Percentiles rank a stretch among this genome's conserved stretches.
Evolutionary conservation across 2,888 invertebrate species (phyloP).

Genomic region (Gibbula magus): DNA sequence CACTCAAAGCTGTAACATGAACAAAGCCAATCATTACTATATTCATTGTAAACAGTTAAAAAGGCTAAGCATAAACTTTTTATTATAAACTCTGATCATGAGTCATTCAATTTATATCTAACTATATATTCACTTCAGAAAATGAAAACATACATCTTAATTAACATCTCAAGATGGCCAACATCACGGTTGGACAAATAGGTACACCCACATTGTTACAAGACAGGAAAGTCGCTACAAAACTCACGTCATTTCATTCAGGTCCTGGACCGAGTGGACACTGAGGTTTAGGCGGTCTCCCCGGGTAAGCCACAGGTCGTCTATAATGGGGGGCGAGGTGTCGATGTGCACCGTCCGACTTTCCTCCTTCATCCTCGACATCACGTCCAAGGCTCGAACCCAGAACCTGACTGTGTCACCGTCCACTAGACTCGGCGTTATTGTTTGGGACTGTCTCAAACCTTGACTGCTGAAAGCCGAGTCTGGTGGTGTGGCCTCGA

Average conservation of each 20-base stretch:
- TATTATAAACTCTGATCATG: too few relatives aligned
- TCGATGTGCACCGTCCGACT: constrained; percentile 37
- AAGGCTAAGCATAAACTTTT: too few relatives aligned
- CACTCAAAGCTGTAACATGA: constrained; percentile 46
- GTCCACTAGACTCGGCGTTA: constrained; percentile 30
- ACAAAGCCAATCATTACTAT: too few relatives aligned
- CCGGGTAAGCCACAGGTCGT: constrained; percentile 43
- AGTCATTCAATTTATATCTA: too few relatives aligned
- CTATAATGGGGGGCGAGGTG: constrained; percentile 43
- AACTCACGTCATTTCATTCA: constrained; percentile 38
- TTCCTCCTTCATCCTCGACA: constrained; percentile 36
- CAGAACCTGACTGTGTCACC: constrained; percentile 42
- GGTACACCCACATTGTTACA: too few relatives aligned
- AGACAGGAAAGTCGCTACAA: too few relatives aligned
- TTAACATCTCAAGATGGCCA: too few relatives aligned
- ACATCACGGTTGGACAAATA: too few relatives aligned
- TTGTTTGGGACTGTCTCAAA: constrained; percentile 20
- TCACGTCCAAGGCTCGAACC: constrained; percentile 40
- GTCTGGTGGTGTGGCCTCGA: neutral
- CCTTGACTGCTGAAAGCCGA: neutral
- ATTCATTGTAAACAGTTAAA: too few relatives aligned
- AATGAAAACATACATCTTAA: too few relatives aligned
- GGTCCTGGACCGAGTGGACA: constrained; percentile 40
- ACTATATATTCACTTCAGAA: too few relatives aligned
- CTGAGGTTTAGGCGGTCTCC: constrained; percentile 29